These are phyloP conservation scores for Mylabris phalerata DNA, from an alignment of 1,140 invertebrate species.

Conservation along the genomic window DNA sequence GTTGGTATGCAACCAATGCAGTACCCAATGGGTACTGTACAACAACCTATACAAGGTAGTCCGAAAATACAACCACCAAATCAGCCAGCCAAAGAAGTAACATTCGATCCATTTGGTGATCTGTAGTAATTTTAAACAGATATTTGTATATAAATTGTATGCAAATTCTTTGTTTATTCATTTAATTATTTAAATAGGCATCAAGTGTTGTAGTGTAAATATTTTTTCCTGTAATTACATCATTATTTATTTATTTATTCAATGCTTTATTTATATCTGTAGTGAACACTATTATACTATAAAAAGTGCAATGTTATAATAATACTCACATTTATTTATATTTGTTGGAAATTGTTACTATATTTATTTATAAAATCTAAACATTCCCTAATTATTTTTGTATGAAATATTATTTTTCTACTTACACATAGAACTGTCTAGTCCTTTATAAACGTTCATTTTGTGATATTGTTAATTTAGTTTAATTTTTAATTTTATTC, in stretches of 20 bases:
- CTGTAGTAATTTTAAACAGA: conserved; percentile 28
- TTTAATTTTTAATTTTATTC: conserved; percentile 2
- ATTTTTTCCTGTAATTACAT: too few species aligned
- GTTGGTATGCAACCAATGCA: conserved; percentile 1
- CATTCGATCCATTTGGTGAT: conserved; percentile 41
- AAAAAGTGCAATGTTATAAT: too few species aligned
- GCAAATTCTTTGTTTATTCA: not conserved
- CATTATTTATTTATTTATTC: too few species aligned
- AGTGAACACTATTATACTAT: too few species aligned
- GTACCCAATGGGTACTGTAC: conserved; percentile 12
- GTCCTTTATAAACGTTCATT: conserved; percentile 1
- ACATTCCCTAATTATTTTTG: not conserved
- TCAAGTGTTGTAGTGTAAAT: not conserved
- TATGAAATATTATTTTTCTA: conserved; percentile 10
- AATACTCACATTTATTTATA: not conserved
- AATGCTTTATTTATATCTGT: too few species aligned
- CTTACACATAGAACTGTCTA: conserved; percentile 9
- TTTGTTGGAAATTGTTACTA: not conserved
- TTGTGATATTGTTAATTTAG: conserved; percentile 14
- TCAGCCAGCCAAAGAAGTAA: conserved; percentile 27
- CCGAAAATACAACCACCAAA: conserved; percentile 29
- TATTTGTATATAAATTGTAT: not conserved
- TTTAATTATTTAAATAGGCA: not conserved
- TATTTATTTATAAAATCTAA: not conserved
- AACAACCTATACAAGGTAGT: conserved; percentile 30